A percentile compares a stretch with the other conserved stretches of the same genome.
Evolutionary conservation across 2,113 vertebrate species (phyloP).

Genomic region (Phoenicopterus ruber): DNA sequence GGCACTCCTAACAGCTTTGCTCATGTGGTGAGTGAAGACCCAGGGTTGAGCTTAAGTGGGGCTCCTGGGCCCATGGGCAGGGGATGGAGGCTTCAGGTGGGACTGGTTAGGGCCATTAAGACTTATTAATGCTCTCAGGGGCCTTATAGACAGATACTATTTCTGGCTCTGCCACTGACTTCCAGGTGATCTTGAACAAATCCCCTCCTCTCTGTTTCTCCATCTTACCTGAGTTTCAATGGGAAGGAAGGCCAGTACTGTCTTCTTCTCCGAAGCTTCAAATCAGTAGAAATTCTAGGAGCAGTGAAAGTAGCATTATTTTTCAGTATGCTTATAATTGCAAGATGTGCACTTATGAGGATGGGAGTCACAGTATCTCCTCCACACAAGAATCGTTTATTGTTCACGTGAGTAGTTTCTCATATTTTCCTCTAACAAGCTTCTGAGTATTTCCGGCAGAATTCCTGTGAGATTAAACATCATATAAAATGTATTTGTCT

Average conservation of each 20-base stretch:
- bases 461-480: conserved; percentile 52
- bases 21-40: not conserved
- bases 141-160: not conserved
- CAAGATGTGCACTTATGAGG: not conserved
- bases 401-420: conserved; percentile 18
- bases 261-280: not conserved
- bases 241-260: not conserved
- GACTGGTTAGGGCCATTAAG: not conserved
- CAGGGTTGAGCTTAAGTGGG: not conserved
- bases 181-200: not conserved
- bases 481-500: conserved; percentile 31
- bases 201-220: not conserved
- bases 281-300: not conserved
- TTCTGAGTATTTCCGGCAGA: conserved; percentile 42
- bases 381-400: not conserved
- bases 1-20: not conserved
- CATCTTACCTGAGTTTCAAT: not conserved
- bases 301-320: not conserved
- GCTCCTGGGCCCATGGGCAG: not conserved
- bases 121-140: not conserved
- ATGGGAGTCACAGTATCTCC: not conserved
- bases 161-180: not conserved
- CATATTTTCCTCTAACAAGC: conserved; percentile 35
- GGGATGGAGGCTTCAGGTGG: not conserved
- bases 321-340: not conserved